These are phyloP conservation scores for Molossus molossus DNA, from an alignment of 2,797 vertebrate species.

Conservation along the genomic window DNA sequence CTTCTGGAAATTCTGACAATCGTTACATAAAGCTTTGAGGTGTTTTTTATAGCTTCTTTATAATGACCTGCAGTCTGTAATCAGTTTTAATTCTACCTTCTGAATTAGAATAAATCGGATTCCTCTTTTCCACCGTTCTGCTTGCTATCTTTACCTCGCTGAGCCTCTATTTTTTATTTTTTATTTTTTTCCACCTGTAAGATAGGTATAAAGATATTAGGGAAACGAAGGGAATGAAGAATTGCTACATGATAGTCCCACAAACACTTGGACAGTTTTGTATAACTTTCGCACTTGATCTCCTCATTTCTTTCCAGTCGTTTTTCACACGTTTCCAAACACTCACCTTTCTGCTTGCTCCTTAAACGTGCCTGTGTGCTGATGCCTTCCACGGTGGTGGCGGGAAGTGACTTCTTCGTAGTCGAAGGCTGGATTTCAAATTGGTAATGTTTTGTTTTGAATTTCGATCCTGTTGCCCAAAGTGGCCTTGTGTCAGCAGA, in stretches of 20 bases:
- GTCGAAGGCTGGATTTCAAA: not conserved
- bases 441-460: not conserved
- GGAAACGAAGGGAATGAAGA: not conserved
- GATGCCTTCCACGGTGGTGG: not conserved
- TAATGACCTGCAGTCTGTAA: not conserved
- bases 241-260: no score
- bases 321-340: not conserved
- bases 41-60: constrained; percentile 21
- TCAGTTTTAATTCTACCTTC: not conserved
- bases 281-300: not conserved
- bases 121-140: not conserved
- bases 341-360: not conserved
- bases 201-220: not conserved
- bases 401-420: not conserved
- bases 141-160: not conserved
- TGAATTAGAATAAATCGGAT: not conserved
- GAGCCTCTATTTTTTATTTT: not conserved
- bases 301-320: not conserved
- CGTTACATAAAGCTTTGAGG: not conserved
- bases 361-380: not conserved
- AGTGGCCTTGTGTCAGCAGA: not conserved
- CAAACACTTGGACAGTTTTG: not conserved
- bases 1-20: not conserved
- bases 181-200: not conserved
- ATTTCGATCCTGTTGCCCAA: not conserved